Base-by-base conservation (phyloP, 2,797 vertebrate genomes). In the Selene dorsalis region DNA sequence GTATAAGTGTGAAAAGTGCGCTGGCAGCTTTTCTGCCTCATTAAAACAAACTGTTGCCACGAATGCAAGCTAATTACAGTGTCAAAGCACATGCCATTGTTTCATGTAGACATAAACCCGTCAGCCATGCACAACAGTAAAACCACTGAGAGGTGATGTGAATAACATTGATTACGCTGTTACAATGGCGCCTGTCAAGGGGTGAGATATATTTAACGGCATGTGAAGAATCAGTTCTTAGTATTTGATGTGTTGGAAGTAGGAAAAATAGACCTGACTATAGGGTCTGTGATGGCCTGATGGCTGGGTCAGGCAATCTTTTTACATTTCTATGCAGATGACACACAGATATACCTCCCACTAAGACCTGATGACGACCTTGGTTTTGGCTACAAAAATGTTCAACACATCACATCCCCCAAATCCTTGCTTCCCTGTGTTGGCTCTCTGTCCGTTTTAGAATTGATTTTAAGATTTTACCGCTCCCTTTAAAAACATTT, bases 1-100 rank as follows among this genome's bases (percentile, higher is more conserved):
- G 87, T 88, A 69, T 16, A 67, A 70, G 80, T 84, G 77, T 89
- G 88, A 81, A 88, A 83, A 81, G 71, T 84, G 75, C 67, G 79
- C 83, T 80, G 80, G 83, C 92, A 90, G 88, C 84, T 88, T 79
- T 85, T 84, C 81, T 84, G 69, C 86, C 87, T 93, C 80, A 92
- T 93, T 93, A 93, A 86, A 86, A 84, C 88, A 81, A 82, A 87
- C 84, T 84, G 90, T 90, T 92, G 88, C 83, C 88, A 63, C 50
- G 69, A 84, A 85, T 86, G 75, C 83, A 83, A 75, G 82, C 89
- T 93, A 93, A 94, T 93, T 92, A 92, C 90, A 75, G 84, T 91
- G 90, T 93, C 91, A 92, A 84, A 91, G 86, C 84, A 77, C 86
- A 89, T 52, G 26, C 50, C 69, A 80, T 90, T 87, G 86, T 89